Conservation (phyloP, 2,113 vertebrate species). For the Circaetus gallicus region DNA sequence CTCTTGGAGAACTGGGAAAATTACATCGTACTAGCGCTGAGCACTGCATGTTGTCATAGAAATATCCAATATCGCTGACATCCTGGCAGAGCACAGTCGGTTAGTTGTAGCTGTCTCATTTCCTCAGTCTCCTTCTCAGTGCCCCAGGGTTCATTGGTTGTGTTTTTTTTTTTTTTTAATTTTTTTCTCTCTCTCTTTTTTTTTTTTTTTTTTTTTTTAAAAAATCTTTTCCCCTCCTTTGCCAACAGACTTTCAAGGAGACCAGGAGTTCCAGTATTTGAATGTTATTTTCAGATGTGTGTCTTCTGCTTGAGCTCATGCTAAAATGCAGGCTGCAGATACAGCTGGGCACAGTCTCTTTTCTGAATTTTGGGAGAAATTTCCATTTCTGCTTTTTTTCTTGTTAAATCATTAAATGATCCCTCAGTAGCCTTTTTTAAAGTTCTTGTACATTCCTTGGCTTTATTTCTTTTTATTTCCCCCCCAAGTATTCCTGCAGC, state of each 20-base stretch:
- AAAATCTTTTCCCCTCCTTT: not conserved
- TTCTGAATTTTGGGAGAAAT: not conserved
- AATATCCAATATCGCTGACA: not conserved
- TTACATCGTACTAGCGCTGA: not conserved
- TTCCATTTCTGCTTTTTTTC: not conserved
- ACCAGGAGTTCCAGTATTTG: not conserved
- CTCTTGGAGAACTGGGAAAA: not conserved
- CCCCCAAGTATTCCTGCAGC: not conserved
- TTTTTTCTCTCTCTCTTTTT: not conserved
- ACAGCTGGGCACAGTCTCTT: not conserved
- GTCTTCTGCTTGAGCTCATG: not conserved
- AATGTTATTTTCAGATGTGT: not conserved
- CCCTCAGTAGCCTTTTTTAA: not conserved
- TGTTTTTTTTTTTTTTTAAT: fast-evolving
- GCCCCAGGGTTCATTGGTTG: not conserved
- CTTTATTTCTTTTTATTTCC: not conserved
- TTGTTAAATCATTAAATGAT: not conserved
- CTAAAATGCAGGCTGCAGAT: not conserved
- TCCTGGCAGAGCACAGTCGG: not conserved
- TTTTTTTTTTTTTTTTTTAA: too few relatives aligned
- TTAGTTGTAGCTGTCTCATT: not conserved
- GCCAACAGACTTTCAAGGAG: not conserved
- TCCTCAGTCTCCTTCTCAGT: not conserved
- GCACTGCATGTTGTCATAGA: not conserved
- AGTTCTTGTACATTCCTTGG: not conserved